Evolutionary conservation across 1,140 invertebrate species (phyloP), one percentile per base, ranked within the genome.

Genomic region (Apis laboriosa): DNA sequence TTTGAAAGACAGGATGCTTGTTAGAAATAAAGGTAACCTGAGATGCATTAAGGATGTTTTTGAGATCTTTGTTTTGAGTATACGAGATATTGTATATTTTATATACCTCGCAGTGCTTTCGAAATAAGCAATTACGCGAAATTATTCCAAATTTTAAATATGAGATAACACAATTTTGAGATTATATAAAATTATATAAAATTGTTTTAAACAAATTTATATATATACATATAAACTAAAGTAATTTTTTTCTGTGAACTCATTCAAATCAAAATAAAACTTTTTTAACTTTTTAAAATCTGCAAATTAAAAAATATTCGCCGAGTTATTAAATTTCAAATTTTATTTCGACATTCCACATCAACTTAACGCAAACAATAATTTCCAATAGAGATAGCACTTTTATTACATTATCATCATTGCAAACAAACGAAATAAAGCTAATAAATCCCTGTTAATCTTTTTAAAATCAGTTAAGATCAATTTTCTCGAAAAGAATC

Each of bases 21-120:
- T 58, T n/a, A 17, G 21, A 58, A 74, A 19, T 9, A 24, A 21
- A 34, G 9, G 19, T 58, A 60, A 15, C 12, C 55, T 13, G 55
- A 56, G 19, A 34, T 19, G 19, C 55, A 53, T 73, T 73, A 60
- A 43, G 28, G 55, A 58, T 28, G 51, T 55, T 72, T 72, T 51
- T 55, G 7, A 55, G 70, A 28, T 28, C 49, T 72, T 72, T 72
- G 70, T 72, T 72, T 34, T 72, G 19, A 2, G 15, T 28, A 72
- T 49, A 28, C 24, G 51, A 17, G 70, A 55, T 55, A 72, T 55
- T 72, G 55, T 72, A 55, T 49, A 28, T 51, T 12, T 17, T 55
- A 28, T 11, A 55, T 1, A 0, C 51, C 51, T 9, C 7, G 17
- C 51, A n/a, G n/a, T 71, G 70, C 24, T 72, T 72, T 55, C n/a